Evolutionary conservation across 2,888 invertebrate genomes (phyloP).

Genomic region (Abrostola tripartita): DNA sequence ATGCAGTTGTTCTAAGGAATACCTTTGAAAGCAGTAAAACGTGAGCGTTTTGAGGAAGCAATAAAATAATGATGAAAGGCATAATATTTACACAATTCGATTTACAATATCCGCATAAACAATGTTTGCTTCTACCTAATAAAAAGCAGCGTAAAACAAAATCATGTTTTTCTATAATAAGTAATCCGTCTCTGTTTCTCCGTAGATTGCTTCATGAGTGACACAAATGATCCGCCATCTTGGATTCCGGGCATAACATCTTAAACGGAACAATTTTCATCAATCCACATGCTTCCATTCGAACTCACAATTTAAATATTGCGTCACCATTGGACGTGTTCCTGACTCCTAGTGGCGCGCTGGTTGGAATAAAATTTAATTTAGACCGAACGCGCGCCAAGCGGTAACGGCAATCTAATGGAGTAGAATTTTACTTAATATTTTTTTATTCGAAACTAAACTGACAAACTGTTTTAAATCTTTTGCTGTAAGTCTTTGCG

Average conservation of each 20-base stretch:
- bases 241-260: background rate
- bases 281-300: conserved; percentile 7
- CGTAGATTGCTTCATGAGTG: no score
- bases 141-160: no score
- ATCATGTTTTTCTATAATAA: no score
- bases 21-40: no score
- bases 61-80: no score
- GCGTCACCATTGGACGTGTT: conserved; percentile 10
- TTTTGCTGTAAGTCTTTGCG: conserved; percentile 10
- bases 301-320: conserved; percentile 8
- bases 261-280: conserved; percentile 1
- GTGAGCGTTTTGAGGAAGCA: no score
- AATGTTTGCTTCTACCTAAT: no score
- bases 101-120: no score
- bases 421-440: conserved; percentile 50
- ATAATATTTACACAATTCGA: no score
- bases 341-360: background rate
- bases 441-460: conserved; percentile 42
- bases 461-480: conserved; percentile 21
- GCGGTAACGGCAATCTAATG: conserved; percentile 58
- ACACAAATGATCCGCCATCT: background rate
- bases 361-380: conserved; percentile 60
- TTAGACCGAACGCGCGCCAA: conserved; percentile 58
- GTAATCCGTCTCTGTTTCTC: no score
- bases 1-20: no score